Evolutionary conservation across 2,113 vertebrate species (phyloP), one percentile per base, ranked within the genome.

Genomic region (Phainopepla nitens): DNA sequence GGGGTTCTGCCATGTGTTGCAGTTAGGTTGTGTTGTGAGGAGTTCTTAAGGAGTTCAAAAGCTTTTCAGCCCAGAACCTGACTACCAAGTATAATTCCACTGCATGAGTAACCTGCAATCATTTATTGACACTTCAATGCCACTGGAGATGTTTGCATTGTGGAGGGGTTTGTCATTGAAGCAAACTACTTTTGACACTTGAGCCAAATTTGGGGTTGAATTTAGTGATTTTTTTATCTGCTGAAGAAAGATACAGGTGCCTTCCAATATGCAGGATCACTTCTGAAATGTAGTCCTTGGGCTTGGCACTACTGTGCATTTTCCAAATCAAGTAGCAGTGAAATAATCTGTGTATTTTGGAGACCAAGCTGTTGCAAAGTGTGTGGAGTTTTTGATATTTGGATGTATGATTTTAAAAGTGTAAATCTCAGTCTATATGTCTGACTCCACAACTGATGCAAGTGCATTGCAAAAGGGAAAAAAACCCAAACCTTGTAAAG

Each of bases 221-320:
- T 39, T 91, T 91, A 82, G 73, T 10, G 33, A 58, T 35, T 97
- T 95, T 97, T 95, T 97, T 81, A 90, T 92, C 75, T 96, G 73
- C 82, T 81, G 91, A 95, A 75, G 57, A 70, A 92, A 71, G 80
- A 76, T 93, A 92, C 87, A 95, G 92, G 90, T 97, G 75, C 78
- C 91, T 98, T 97, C 65, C 83, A 94, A 89, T 96, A 97, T 97
- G 94, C 84, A 94, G 94, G 94, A 97, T 97, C 97, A 98, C 94
- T 98, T 98, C 96, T 98, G 97, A 98, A 98, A 96, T 97, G 96
- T 84, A 96, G 95, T 97, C 89, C 91, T 93, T 93, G 86, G 87
- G 91, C 95, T 96, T 79, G 93, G 94, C 95, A 93, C 87, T 94
- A 87, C 94, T 91, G 82, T 96, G 87, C 90, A 12, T 88, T 95